phyloP scores from a whole-genome alignment of 2,113 vertebrate species.

The Athene cunicularia region DNA sequence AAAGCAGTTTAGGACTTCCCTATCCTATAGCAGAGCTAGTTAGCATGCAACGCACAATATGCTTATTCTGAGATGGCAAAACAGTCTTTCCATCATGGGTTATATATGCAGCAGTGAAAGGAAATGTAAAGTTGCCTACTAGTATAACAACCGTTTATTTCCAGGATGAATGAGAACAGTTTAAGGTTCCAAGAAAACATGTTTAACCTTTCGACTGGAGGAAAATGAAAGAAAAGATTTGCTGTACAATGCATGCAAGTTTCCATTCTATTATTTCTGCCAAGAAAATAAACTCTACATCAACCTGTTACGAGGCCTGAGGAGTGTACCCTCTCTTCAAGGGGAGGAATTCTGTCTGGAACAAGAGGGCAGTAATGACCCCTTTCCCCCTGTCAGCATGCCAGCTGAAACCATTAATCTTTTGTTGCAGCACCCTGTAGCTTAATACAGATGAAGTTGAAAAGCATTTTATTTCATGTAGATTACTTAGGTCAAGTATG shows the following conservation, averaged over 20 bases:
- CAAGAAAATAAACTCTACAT: slow-evolving; percentile 35
- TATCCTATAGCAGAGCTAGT: neutral
- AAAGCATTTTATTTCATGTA: neutral
- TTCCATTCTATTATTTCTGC: neutral
- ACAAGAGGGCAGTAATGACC: slow-evolving; percentile 5
- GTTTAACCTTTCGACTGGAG: neutral
- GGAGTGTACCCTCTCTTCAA: neutral
- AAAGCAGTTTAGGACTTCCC: neutral
- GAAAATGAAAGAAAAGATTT: neutral
- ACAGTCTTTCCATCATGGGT: neutral
- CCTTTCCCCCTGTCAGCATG: neutral
- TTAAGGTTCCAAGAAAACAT: neutral
- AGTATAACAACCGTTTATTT: neutral
- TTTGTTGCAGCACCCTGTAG: neutral
- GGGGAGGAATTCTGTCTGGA: slow-evolving; percentile 1
- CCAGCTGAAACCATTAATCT: slow-evolving; percentile 16
- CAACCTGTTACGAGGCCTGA: neutral
- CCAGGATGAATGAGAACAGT: neutral
- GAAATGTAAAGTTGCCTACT: neutral
- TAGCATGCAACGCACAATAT: neutral
- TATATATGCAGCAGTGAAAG: neutral
- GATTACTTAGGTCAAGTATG: neutral
- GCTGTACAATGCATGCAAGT: neutral
- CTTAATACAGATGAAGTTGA: neutral
- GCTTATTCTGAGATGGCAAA: neutral